Evolutionary conservation across 2,888 invertebrate species (phyloP).

Genomic region (Coelopa pilipes): DNA sequence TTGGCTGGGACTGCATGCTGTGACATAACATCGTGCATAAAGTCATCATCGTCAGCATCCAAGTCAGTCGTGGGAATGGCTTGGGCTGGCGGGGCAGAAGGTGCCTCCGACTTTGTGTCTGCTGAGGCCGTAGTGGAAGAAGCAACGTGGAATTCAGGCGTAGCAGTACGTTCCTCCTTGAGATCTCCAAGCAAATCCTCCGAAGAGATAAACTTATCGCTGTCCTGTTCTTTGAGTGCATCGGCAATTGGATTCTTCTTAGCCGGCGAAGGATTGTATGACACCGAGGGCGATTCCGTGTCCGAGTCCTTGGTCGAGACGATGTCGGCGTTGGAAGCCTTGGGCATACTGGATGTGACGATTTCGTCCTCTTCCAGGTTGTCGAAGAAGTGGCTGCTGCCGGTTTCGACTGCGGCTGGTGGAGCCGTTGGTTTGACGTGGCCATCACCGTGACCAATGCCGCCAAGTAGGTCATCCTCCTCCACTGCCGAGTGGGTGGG

Average conservation of each 20-base stretch:
- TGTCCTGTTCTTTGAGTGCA: slow-evolving; percentile 64
- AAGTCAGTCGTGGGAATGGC: slow-evolving; percentile 55
- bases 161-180: slow-evolving; percentile 59
- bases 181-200: slow-evolving; percentile 65
- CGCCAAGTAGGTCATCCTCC: slow-evolving; percentile 32
- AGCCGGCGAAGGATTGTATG: slow-evolving; percentile 63
- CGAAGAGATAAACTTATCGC: slow-evolving; percentile 66
- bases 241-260: slow-evolving; percentile 61
- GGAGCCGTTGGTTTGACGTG: slow-evolving; percentile 44
- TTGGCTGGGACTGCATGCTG: slow-evolving; percentile 42
- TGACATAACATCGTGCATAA: slow-evolving; percentile 33
- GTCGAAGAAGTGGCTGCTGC: slow-evolving; percentile 40
- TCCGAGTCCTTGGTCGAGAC: slow-evolving; percentile 58
- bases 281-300: slow-evolving; percentile 63
- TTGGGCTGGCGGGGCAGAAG: slow-evolving; percentile 28
- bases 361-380: slow-evolving; percentile 45
- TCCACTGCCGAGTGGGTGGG: slow-evolving; percentile 5
- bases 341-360: slow-evolving; percentile 43
- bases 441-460: slow-evolving; percentile 36
- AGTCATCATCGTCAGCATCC: slow-evolving; percentile 53
- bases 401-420: slow-evolving; percentile 37
- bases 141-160: slow-evolving; percentile 47
- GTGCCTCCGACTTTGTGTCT: neutral
- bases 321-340: slow-evolving; percentile 36
- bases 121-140: slow-evolving; percentile 36